Base-by-base conservation (phyloP, 2,888 invertebrate genomes). In the Malacosoma neustria region DNA sequence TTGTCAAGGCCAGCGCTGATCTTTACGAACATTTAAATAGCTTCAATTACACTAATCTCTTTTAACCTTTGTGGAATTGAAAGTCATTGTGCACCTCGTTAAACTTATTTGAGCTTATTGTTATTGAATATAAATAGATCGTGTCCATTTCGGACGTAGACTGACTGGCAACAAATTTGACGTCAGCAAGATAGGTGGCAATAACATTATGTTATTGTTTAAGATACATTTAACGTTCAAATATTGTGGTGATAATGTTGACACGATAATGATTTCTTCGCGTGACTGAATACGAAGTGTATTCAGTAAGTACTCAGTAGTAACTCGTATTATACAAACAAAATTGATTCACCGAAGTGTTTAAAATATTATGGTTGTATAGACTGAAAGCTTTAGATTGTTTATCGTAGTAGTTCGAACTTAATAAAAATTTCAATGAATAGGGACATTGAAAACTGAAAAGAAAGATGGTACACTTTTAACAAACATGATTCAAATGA, bases 1-100 rank as follows among this genome's bases (percentile, higher is more conserved):
- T 38, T 43, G 41, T 47, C 64, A 64, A 70, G 60, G 65, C 48
- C 22, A 22, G 22, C 9, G n/a, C n/a, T n/a, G n/a, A n/a, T 62
- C 46, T 45, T 49, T 50, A 58, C 44, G 45, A 43, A 53, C 43
- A 46, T 41, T 42, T 42, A 31, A 49, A 46, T 51, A 11, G 38
- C 37, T 46, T 12, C 30, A 37, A 13, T 43, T 41, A 40, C n/a
- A 34, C 11, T 39, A 43, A 44, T 39, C 13, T 31, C 14, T 14
- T 35, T 14, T 32, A 38, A 31, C 14, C 39, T 37, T 35, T 22
- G 6, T 4, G 6, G 9, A 22, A 9, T 22, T 9, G 6, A 3
- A 22, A 22, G 2, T 22, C 9, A 22, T 22, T 22, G 22, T 22
- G 22, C 9, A 22, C 9, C 9, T 1, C 22, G 22, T 22, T 9